Evolutionary conservation across 2,113 vertebrate genomes (phyloP).

Genomic region (Blennius ocellaris): DNA sequence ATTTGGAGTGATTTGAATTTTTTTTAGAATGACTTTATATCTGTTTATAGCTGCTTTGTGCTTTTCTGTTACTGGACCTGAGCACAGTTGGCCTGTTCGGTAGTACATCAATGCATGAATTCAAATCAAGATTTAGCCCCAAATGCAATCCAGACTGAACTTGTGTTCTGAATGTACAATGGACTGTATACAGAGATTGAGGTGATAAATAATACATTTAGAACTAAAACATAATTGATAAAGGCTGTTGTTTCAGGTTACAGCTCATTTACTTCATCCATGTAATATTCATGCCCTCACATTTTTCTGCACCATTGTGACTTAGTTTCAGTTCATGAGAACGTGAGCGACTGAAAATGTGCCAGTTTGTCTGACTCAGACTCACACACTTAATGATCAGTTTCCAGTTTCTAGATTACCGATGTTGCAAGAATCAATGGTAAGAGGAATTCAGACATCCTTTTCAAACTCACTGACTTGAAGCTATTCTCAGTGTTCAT

Average conservation of each 20-base stretch:
- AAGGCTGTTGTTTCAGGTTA: neutral
- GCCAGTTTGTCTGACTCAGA: neutral
- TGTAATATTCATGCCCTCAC: neutral
- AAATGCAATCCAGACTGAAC: neutral
- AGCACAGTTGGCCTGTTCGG: too few species aligned
- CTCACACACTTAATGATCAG: conserved; percentile 1
- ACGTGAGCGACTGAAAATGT: neutral
- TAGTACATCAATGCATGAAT: neutral
- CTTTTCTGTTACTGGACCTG: too few species aligned
- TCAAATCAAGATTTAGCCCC: neutral
- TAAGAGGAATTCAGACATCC: neutral
- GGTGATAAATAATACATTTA: neutral
- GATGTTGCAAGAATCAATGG: neutral
- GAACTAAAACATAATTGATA: neutral
- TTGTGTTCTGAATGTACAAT: neutral
- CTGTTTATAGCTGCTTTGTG: neutral
- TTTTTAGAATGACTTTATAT: neutral
- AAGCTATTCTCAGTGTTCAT: conserved; percentile 23
- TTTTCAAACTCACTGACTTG: conserved; percentile 8
- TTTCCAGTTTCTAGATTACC: conserved; percentile 10
- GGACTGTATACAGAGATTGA: neutral
- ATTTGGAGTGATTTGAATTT: neutral
- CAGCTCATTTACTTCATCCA: neutral
- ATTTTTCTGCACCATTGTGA: neutral
- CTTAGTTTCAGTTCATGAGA: neutral